Conservation (phyloP, 2,888 invertebrate genomes). For the Cryptocephalus primarius region DNA sequence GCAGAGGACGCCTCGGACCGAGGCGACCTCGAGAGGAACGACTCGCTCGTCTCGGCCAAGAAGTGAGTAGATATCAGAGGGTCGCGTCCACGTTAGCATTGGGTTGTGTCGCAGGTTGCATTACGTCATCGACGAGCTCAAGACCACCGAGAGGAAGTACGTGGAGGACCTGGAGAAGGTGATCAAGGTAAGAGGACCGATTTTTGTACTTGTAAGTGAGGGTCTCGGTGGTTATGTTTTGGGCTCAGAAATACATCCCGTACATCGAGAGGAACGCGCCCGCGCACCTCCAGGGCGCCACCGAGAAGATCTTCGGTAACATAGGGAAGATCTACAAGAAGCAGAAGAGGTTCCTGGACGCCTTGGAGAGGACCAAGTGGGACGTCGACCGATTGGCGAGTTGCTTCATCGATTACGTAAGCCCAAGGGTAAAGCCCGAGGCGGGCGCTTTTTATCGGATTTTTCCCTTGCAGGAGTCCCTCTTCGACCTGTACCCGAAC, state of each 20-base stretch:
- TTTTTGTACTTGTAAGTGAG: too few relatives aligned
- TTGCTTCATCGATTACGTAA: conserved; percentile 19
- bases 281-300: conserved; percentile 9
- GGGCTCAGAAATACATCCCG: conserved; percentile 24
- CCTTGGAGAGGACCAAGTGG: conserved; percentile 24
- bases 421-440: too few relatives aligned
- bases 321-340: conserved; percentile 22
- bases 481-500: conserved; percentile 30
- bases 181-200: conserved; percentile 26
- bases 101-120: conserved; percentile 17
- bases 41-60: conserved; percentile 5
- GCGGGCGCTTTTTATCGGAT: too few relatives aligned
- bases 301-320: conserved; percentile 25
- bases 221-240: too few relatives aligned
- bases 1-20: neutral
- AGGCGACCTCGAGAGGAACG: conserved; percentile 2
- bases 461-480: conserved; percentile 21
- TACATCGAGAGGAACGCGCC: conserved; percentile 20
- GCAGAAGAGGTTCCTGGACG: conserved; percentile 21
- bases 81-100: too few relatives aligned
- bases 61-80: too few relatives aligned
- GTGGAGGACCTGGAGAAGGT: conserved; percentile 25
- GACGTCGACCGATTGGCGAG: conserved; percentile 29
- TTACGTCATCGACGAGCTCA: conserved; percentile 29
- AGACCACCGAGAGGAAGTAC: conserved; percentile 30